Percentiles rank a stretch among this genome's conserved stretches.
Conservation (phyloP, 2,113 vertebrate species). For the Oreotragus oreotragus region DNA sequence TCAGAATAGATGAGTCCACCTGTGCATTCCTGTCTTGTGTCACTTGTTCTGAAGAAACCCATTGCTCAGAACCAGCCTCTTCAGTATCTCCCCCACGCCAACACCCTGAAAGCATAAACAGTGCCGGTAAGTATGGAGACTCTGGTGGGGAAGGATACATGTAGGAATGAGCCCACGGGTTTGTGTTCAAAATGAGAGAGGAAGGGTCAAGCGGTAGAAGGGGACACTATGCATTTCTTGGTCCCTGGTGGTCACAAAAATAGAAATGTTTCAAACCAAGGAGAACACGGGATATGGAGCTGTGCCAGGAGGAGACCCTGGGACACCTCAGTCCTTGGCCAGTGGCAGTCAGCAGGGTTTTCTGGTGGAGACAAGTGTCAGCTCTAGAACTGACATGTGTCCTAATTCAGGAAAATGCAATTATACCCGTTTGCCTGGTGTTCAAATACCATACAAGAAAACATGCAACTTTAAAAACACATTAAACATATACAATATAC, state of each 20-base stretch:
- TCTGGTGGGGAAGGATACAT: not conserved
- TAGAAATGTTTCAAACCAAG: not conserved
- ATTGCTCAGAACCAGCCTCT: not conserved
- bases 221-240: not conserved
- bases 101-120: slow-evolving; percentile 1
- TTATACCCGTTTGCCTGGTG: too few species aligned
- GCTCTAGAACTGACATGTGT: not conserved
- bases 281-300: not conserved
- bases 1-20: not conserved
- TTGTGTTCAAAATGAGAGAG: not conserved
- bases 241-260: not conserved
- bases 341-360: not conserved
- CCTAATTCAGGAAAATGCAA: not conserved
- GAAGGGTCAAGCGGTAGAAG: not conserved
- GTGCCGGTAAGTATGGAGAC: not conserved
- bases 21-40: not conserved
- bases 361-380: not conserved
- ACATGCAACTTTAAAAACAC: not conserved
- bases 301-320: fast-evolving
- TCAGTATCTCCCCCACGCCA: not conserved
- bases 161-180: not conserved
- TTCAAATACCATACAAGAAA: not conserved
- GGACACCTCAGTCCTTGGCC: not conserved
- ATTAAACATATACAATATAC: not conserved
- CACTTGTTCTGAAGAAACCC: not conserved